Evolutionary conservation across 2,888 invertebrate species (phyloP), one percentile per base, ranked within the genome.

Genomic region (Drosophila anomelani): DNA sequence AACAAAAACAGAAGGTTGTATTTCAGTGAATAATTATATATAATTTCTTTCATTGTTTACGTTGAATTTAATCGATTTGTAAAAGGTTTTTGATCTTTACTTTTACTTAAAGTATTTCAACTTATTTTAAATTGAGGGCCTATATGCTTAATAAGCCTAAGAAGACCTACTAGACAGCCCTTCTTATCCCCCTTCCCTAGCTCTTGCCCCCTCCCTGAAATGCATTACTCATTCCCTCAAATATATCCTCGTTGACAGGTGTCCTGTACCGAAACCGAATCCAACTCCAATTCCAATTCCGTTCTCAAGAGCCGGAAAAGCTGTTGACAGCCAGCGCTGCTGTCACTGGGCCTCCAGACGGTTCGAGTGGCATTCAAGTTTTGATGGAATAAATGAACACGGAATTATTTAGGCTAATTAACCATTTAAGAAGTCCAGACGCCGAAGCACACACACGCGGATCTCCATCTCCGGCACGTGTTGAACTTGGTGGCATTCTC

Each of bases 161-260:
- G 9, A 26, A 8, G 4, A 0, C 8, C 32, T 34, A 8, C 13
- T 49, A 17, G 32, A 13, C 8, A 8, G 17, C 2, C 17, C 29
- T 5, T n/a, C 32, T 12, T 20, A 2, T n/a, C 46, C n/a, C 39
- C 17, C 44, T 54, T 55, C 49, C 55, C 26, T 17, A 20, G 43
- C 10, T 8, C 17, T 17, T 10, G 13, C 12, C 32, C 41, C 29
- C 60, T n/a, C n/a, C 47, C 46, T 10, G 2, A 9, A 67, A 71
- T 51, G 54, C 75, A 78, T 83, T 79, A 80, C 64, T 77, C 68
- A 72, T 72, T 58, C 61, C 44, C 49, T 49, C 46, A 78, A 82
- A 78, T 71, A 61, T 75, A 70, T 41, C 76, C 67, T 59, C 73
- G 85, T 71, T 81, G 89, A 86, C 87, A 86, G 79, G 69, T 70